Evolutionary conservation across 1,140 invertebrate genomes (phyloP), one percentile per base, ranked within the genome.

Genomic region (Eciton burchellii): DNA sequence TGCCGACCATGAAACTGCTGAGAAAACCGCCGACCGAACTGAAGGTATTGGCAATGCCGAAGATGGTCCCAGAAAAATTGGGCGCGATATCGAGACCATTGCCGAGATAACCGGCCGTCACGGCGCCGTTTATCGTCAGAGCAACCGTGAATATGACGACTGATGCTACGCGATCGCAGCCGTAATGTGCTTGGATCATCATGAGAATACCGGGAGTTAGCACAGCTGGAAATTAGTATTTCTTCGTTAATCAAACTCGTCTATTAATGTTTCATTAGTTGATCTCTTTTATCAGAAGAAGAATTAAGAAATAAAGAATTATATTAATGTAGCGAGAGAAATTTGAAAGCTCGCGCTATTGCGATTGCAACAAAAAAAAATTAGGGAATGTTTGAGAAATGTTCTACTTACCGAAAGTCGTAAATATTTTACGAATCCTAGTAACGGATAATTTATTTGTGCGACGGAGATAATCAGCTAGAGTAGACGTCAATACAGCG

Each of bases 71-170:
- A 66, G 97, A 97, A 92, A 97, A 98, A 88, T 97, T 97, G 5
- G 97, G 97, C 2, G 98, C 98, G 88, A 99, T 98, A 89, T 98
- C 98, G 54, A 98, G 94, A 26, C 97, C 97, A 90, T 98, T 99
- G 71, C 98, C 96, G 24, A 98, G 94, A 92, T 98, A 98, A 4
- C 98, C 98, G 45, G 97, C 97, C 0, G 97, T 98, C 9, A 98
- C 97, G 0, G 96, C 96, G 16, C 97, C 98, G 89, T 97, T 97
- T 84, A 98, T 96, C 26, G 97, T 98, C 0, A 98, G 90, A 0
- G 96, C 96, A 6, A 95, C 89, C 0, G 97, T 97, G 88, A 98
- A 97, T 76, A 98, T 96, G 0, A 94, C 92, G 12, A 97, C 96
- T 0, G 97, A 96, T 83, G 96, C 95, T 16, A 94, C 90, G n/a